Conservation (phyloP, 2,888 invertebrate genomes). For the Synanthedon vespiformis region DNA sequence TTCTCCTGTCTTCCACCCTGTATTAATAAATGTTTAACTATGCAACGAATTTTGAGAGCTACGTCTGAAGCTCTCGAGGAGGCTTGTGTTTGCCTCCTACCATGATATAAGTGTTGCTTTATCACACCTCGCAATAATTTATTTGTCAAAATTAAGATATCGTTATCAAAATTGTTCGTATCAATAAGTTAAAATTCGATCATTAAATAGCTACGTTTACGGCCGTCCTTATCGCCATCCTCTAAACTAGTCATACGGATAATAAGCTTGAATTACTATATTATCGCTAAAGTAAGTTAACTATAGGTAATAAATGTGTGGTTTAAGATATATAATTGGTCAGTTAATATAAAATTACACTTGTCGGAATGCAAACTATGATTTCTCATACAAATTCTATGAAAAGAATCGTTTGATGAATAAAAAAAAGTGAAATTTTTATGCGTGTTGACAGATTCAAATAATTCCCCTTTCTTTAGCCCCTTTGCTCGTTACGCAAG, state of each 20-base stretch:
- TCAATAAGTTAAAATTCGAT: slow-evolving; percentile 46
- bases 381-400: too few relatives aligned
- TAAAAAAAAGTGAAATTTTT: too few relatives aligned
- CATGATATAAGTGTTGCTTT: slow-evolving; percentile 31
- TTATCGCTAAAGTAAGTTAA: slow-evolving; percentile 1
- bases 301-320: background rate
- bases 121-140: slow-evolving; percentile 54
- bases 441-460: too few relatives aligned
- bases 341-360: too few relatives aligned
- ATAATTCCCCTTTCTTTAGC: too few relatives aligned
- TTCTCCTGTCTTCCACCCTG: background rate
- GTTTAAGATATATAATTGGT: background rate
- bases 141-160: slow-evolving; percentile 56
- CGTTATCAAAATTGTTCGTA: slow-evolving; percentile 47
- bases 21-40: slow-evolving; percentile 8
- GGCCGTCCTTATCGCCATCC: slow-evolving; percentile 70
- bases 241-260: slow-evolving; percentile 65
- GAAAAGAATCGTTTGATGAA: too few relatives aligned
- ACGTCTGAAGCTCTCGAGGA: slow-evolving; percentile 8
- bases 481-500: too few relatives aligned
- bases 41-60: slow-evolving; percentile 10
- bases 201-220: slow-evolving; percentile 57
- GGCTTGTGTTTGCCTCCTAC: slow-evolving; percentile 15
- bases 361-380: too few relatives aligned
- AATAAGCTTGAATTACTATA: slow-evolving; percentile 30